Evolutionary conservation across 2,888 invertebrate genomes (phyloP).

Genomic region (Lutraria lutraria): DNA sequence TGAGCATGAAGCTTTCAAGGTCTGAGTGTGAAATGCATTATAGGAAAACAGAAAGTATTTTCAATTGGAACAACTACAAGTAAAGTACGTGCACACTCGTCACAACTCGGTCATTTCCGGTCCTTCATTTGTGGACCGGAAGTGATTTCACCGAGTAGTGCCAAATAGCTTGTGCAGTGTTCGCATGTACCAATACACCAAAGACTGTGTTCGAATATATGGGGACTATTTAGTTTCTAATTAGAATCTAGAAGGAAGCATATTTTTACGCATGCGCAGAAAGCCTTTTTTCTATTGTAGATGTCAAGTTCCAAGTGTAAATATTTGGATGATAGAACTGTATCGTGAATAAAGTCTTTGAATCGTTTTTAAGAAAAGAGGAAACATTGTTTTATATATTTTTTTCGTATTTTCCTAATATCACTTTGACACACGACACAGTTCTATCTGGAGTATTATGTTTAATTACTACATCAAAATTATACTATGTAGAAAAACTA

Average conservation of each 20-base stretch:
- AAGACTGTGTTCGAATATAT: slow-evolving; percentile 12
- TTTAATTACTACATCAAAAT: not conserved
- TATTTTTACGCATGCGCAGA: slow-evolving; percentile 22
- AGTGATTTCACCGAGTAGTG: too few relatives aligned
- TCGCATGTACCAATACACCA: not conserved
- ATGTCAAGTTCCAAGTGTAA: slow-evolving; percentile 15
- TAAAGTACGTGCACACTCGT: not conserved
- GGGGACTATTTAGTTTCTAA: slow-evolving; percentile 17
- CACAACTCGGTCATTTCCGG: too few relatives aligned
- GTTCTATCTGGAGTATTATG: not conserved
- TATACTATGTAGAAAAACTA: slow-evolving; percentile 10
- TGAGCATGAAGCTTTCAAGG: slow-evolving; percentile 12
- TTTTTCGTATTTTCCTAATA: not conserved
- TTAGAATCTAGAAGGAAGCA: not conserved
- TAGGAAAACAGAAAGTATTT: not conserved
- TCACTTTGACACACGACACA: not conserved
- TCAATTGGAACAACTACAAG: slow-evolving; percentile 32
- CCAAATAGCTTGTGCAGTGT: not conserved
- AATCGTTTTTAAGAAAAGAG: not conserved
- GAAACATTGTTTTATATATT: not conserved
- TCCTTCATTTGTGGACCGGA: too few relatives aligned
- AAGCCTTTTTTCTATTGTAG: slow-evolving; percentile 19
- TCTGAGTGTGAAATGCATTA: slow-evolving; percentile 20
- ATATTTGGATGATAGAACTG: slow-evolving; percentile 8
- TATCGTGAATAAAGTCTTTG: not conserved